Evolutionary conservation across 1,140 invertebrate genomes (phyloP).

Genomic region (Adoxophyes honmai): DNA sequence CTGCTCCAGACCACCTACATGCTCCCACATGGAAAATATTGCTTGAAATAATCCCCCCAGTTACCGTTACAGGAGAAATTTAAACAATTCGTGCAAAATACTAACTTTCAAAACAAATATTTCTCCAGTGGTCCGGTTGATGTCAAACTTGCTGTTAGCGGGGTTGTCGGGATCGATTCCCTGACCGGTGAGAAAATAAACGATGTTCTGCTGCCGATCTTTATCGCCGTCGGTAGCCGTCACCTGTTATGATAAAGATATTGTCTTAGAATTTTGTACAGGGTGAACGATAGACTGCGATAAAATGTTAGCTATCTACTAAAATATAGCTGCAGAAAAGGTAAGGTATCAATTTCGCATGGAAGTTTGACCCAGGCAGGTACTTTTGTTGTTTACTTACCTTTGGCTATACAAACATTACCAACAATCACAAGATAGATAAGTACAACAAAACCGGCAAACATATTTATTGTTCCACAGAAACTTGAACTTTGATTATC

Average conservation of each 20-base stretch:
- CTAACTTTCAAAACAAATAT: constrained; percentile 94
- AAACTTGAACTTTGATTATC: constrained; percentile 39
- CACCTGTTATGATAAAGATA: constrained; percentile 80
- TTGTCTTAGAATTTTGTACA: not conserved
- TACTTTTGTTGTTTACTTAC: not conserved
- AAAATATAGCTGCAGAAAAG: too few species aligned
- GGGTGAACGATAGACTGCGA: too few species aligned
- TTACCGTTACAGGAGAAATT: constrained; percentile 14
- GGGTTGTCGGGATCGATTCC: constrained; percentile 97
- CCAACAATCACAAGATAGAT: not conserved
- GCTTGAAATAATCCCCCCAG: not conserved
- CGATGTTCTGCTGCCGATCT: constrained; percentile 95
- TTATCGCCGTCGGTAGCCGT: constrained; percentile 97
- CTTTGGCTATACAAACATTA: not conserved
- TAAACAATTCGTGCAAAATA: constrained; percentile 17
- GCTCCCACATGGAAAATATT: constrained; percentile 13
- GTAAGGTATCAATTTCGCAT: too few species aligned
- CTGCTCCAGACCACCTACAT: constrained; percentile 16
- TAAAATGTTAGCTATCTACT: too few species aligned
- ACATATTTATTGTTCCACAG: constrained; percentile 1
- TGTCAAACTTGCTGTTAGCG: constrained; percentile 96
- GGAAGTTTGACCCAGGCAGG: too few species aligned
- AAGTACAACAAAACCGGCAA: not conserved
- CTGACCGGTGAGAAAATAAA: constrained; percentile 97
- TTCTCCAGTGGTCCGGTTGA: constrained; percentile 95